Conservation (phyloP, 1,140 invertebrate genomes). For the Sinonovacula constricta region DNA sequence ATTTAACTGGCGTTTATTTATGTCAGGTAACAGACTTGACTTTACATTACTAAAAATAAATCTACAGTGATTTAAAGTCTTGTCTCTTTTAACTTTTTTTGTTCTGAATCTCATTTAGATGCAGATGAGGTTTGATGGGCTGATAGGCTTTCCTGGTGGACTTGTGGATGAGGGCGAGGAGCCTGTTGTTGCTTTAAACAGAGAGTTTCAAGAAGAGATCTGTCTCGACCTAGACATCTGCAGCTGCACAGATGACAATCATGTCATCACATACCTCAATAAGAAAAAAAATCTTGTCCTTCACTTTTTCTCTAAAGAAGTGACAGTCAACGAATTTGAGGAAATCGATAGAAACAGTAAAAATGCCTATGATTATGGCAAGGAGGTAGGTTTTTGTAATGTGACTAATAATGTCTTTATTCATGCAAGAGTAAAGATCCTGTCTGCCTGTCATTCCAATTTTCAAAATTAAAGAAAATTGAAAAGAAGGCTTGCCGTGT, state of each 20-base stretch:
- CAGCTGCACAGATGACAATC: conserved; percentile 64
- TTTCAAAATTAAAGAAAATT: no score
- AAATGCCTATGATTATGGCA: conserved; percentile 78
- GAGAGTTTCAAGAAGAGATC: conserved; percentile 82
- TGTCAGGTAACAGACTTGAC: not conserved
- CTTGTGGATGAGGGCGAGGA: conserved; percentile 79
- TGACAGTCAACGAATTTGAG: conserved; percentile 76
- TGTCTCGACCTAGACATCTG: conserved; percentile 76
- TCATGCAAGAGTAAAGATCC: no score
- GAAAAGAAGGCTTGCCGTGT: no score
- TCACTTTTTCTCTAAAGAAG: conserved; percentile 80
- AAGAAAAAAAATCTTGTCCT: conserved; percentile 76
- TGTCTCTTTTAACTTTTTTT: conserved; percentile 12
- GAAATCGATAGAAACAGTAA: conserved; percentile 76
- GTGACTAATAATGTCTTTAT: not conserved
- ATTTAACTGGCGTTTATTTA: not conserved
- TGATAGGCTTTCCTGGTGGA: conserved; percentile 83
- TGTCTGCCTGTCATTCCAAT: no score
- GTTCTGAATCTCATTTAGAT: conserved; percentile 78
- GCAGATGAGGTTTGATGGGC: conserved; percentile 82
- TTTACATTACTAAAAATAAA: not conserved
- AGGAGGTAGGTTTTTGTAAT: conserved; percentile 78
- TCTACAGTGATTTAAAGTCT: no score
- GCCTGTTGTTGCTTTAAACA: conserved; percentile 77
- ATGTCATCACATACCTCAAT: conserved; percentile 70